Conservation (phyloP, 2,888 invertebrate genomes). For the Eustalomyia histrio region DNA sequence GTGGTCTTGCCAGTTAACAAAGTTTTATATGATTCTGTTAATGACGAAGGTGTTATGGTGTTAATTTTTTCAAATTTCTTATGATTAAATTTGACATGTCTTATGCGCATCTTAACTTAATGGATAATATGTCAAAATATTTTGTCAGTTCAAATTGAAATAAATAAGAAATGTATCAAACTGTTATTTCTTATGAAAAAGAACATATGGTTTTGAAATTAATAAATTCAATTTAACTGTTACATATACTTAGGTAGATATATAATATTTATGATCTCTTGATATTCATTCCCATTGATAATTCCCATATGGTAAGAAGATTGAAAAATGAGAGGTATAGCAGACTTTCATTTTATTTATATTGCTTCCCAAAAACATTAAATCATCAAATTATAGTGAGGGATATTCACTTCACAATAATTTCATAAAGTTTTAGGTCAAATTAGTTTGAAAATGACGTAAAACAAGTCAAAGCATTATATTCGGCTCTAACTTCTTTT, state of each 20-base stretch:
- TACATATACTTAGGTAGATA: neutral
- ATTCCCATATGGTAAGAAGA: slow-evolving; percentile 15
- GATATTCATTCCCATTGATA: slow-evolving; percentile 33
- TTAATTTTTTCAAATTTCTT: slow-evolving; percentile 33
- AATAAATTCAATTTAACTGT: slow-evolving; percentile 8
- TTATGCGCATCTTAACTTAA: slow-evolving; percentile 19
- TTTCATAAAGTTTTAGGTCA: too few relatives aligned
- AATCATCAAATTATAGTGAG: neutral
- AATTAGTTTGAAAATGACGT: too few relatives aligned
- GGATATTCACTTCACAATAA: neutral
- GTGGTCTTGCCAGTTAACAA: slow-evolving; percentile 31
- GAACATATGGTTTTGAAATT: slow-evolving; percentile 32
- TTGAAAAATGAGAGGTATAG: neutral
- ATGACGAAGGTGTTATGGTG: slow-evolving; percentile 57
- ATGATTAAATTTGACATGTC: slow-evolving; percentile 38
- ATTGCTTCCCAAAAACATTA: neutral
- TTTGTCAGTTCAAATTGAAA: slow-evolving; percentile 46
- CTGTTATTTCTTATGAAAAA: slow-evolving; percentile 23
- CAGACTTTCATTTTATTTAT: neutral
- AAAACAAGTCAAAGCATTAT: too few relatives aligned
- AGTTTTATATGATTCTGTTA: slow-evolving; percentile 31
- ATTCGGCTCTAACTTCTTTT: too few relatives aligned
- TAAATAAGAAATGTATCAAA: slow-evolving; percentile 36
- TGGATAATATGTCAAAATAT: slow-evolving; percentile 59
- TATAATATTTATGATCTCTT: slow-evolving; percentile 31